phyloP scores from a whole-genome alignment of 2,888 invertebrate species.

The Poecilobothrus nobilitatus region DNA sequence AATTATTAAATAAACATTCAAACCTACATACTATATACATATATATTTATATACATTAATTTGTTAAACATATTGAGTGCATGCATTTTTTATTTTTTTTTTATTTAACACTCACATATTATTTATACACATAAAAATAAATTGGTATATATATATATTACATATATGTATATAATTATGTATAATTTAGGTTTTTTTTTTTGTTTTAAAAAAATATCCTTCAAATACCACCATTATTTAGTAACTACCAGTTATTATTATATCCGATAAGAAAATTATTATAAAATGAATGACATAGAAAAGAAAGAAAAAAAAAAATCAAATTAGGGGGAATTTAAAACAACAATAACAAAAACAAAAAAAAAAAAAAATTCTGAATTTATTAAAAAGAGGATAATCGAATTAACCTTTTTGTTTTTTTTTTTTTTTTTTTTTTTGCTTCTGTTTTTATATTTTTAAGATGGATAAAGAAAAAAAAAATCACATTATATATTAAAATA shows the following conservation, averaged over 20 bases:
- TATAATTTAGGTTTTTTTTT: neutral
- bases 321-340: neutral
- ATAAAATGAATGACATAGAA: neutral
- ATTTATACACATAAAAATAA: no score
- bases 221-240: neutral
- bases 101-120: no score
- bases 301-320: no score
- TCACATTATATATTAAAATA: no score
- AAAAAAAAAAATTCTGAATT: constrained; percentile 21
- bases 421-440: constrained; percentile 14
- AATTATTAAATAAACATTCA: neutral
- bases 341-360: constrained; percentile 14
- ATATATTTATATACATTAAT: neutral
- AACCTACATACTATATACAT: neutral
- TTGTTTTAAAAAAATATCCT: neutral
- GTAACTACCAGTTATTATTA: constrained; percentile 9
- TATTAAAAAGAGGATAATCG: constrained; percentile 22
- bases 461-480: no score
- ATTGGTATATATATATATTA: no score
- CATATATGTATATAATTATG: neutral
- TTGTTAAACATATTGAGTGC: no score
- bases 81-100: no score
- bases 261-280: constrained; percentile 14
- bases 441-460: no score
- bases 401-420: constrained; percentile 18